Evolutionary conservation across 2,888 invertebrate species (phyloP), one percentile per base, ranked within the genome.

Genomic region (Ischnura elegans): DNA sequence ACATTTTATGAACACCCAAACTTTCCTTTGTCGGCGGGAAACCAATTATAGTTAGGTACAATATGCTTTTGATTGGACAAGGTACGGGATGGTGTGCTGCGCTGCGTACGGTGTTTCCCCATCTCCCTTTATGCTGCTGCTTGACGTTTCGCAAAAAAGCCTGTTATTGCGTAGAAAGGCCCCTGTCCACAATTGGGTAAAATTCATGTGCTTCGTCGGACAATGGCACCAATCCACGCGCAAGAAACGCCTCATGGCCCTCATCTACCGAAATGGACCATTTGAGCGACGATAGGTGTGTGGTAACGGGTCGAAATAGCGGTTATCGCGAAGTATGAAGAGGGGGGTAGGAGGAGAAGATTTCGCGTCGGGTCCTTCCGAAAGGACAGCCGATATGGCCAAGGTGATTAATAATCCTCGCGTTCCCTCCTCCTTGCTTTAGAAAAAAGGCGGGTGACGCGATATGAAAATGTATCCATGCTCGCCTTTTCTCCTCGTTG

Each of bases 381-480:
- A 76, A 76, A 76, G 76, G n/a, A 76, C 13, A 29, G 76, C 61
- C 61, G n/a, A 61, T 76, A 10, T 13, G 76, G 29, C 25, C 29
- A 2, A 36, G 76, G 76, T 76, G 76, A 76, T 76, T 76, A 76
- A 76, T 76, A 36, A 25, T 25, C 36, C 76, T 76, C 76, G 76
- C 76, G 21, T 25, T 29, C 29, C 25, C 76, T 25, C 76, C n/a
- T n/a, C 16, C 76, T 36, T 0, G 61, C 25, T n/a, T 2, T 61
- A 76, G 29, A 76, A 36, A 36, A 61, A 76, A 76, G 76, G 76
- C 36, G 76, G 76, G 36, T 36, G 76, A 76, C 76, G 36, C 76
- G 76, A 76, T 76, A 76, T 76, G 76, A 76, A 76, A 76, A 76
- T 76, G 76, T 76, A 76, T 76, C 76, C 76, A 0, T 13, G 16